Evolutionary conservation across 2,888 invertebrate species (phyloP).

Genomic region (Lasioglossum marginatum): DNA sequence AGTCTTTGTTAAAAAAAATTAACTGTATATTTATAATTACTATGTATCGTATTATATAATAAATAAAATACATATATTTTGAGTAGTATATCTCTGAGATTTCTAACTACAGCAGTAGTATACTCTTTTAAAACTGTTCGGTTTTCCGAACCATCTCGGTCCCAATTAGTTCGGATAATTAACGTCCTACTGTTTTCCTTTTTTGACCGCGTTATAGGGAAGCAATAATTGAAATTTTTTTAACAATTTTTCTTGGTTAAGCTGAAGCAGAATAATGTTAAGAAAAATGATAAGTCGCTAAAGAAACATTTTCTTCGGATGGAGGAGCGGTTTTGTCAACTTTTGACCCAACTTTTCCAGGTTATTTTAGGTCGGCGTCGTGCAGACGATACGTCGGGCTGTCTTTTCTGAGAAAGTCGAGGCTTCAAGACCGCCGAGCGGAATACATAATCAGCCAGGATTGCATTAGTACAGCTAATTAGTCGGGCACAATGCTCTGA

Average conservation of each 20-base stretch:
- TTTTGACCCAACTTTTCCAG: not conserved
- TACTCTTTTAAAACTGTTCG: too few species aligned
- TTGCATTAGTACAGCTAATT: constrained; percentile 84
- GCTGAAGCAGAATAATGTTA: not conserved
- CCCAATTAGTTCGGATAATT: too few species aligned
- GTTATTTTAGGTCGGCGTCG: not conserved
- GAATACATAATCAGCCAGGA: constrained; percentile 83
- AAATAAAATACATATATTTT: too few species aligned
- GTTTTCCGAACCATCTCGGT: too few species aligned
- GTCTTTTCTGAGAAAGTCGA: constrained; percentile 34
- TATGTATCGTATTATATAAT: too few species aligned
- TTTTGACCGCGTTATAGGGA: not conserved
- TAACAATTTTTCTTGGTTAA: not conserved
- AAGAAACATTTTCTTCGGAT: not conserved
- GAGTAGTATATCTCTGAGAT: too few species aligned
- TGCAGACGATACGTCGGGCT: constrained; percentile 18
- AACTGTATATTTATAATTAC: too few species aligned
- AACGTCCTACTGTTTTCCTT: not conserved
- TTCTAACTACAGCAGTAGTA: too few species aligned
- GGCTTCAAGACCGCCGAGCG: constrained; percentile 76
- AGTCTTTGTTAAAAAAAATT: too few species aligned
- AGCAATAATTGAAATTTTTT: not conserved
- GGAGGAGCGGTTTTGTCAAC: not conserved
- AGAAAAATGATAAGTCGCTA: not conserved
- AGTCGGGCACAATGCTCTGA: constrained; percentile 83